phyloP scores from a whole-genome alignment of 1,140 invertebrate genomes.

The Drosophila lacteicornis region DNA sequence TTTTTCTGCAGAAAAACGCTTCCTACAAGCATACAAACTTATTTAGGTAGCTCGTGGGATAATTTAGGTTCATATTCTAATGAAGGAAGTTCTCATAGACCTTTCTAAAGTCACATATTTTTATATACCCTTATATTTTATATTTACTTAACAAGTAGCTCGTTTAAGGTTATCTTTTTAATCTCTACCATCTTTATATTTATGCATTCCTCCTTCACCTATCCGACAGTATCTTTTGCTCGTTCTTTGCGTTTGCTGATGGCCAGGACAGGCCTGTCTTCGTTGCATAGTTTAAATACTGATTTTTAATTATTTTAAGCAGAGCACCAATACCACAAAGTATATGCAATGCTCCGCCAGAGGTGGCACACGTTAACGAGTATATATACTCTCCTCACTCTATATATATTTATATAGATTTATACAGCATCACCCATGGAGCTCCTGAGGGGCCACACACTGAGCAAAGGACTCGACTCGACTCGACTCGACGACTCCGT shows the following conservation, averaged over 20 bases:
- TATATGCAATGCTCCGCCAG: constrained; percentile 66
- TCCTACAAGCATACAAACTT: too few species aligned
- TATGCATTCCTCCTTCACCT: constrained; percentile 7
- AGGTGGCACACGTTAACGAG: constrained; percentile 34
- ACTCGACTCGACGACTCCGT: constrained; percentile 24
- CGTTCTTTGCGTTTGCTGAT: constrained; percentile 22
- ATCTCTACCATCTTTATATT: background rate
- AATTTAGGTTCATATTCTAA: background rate
- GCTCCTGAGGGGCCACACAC: constrained; percentile 59
- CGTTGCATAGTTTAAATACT: constrained; percentile 76
- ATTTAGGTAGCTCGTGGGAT: too few species aligned
- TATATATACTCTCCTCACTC: constrained; percentile 19
- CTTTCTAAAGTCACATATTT: background rate
- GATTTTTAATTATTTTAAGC: constrained; percentile 84
- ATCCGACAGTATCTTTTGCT: background rate
- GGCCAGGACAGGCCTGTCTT: constrained; percentile 7
- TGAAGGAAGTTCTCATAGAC: background rate
- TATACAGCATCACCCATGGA: constrained; percentile 43
- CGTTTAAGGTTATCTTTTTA: constrained; percentile 2
- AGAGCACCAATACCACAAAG: constrained; percentile 66
- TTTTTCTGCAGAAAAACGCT: too few species aligned
- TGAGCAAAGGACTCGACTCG: constrained; percentile 51
- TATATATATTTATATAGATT: constrained; percentile 38
- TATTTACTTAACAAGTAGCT: background rate
- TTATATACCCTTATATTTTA: background rate